Evolutionary conservation across 35 echinoderm and acorn worm species (phyloP).

Genomic region (Chiridota heheva): DNA sequence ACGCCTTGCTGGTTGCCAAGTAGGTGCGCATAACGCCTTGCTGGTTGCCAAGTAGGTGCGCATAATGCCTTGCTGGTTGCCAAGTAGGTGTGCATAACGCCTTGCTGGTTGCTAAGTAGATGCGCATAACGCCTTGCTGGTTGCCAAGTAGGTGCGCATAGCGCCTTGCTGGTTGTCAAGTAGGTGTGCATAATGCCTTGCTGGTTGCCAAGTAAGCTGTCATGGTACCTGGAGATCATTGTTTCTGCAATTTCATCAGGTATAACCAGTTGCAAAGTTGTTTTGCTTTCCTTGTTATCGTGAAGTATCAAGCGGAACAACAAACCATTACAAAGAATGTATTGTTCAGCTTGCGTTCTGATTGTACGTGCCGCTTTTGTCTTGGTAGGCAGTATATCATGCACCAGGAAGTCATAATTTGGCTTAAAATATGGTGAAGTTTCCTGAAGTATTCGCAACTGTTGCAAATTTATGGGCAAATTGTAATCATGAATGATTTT

Average conservation of each 20-base stretch:
- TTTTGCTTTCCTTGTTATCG: neutral
- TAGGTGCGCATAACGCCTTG: too few species aligned
- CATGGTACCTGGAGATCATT: slow-evolving; percentile 45
- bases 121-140: too few species aligned
- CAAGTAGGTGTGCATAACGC: too few species aligned
- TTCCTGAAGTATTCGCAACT: too few species aligned
- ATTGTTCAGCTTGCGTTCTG: slow-evolving; percentile 20
- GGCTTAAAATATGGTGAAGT: neutral
- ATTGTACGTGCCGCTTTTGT: slow-evolving; percentile 31
- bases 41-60: too few species aligned
- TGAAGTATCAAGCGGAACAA: slow-evolving; percentile 2
- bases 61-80: too few species aligned
- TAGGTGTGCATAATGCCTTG: slow-evolving; percentile 47
- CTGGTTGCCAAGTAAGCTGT: slow-evolving; percentile 45
- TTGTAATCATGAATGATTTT: too few species aligned
- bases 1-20: too few species aligned
- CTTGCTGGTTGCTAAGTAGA: too few species aligned
- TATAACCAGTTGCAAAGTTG: slow-evolving; percentile 36
- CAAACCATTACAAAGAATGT: slow-evolving; percentile 36
- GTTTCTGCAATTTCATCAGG: slow-evolving; percentile 34
- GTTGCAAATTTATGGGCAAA: too few species aligned
- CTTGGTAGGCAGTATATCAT: slow-evolving; percentile 7
- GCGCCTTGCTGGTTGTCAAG: slow-evolving; percentile 42
- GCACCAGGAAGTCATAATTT: neutral
- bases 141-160: too few species aligned